Evolutionary conservation across 2,888 invertebrate genomes (phyloP), one percentile per base, ranked within the genome.

Genomic region (Microplitis manilae): DNA sequence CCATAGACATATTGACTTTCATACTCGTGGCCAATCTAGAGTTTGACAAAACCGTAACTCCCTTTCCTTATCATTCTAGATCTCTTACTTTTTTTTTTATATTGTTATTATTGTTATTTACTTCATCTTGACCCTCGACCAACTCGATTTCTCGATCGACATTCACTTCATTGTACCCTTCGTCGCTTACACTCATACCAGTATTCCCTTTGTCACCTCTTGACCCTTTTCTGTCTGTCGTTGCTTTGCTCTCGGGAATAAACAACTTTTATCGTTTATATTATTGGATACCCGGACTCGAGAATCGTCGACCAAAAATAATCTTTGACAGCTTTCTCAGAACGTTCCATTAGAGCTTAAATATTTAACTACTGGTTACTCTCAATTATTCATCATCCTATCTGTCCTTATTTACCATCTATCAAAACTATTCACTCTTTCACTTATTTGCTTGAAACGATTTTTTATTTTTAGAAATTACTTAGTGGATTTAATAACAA

Each of bases 401-500:
- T 50, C 20, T 64, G 64, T 65, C 20, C 41, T 64, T 64, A 50
- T 39, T 62, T 13, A 40, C 59, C 38, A 15, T 5, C n/a, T n/a
- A 38, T 60, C 1, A 1, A n/a, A 71, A 62, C 38, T 59, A 38
- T 41, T 71, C 20, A 20, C 39, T 68, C 68, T 71, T n/a, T 69
- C 5, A 41, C 17, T 77, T 59, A 62, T 50, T 38, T 39, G 41
- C n/a, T 4, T 69, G 13, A 17, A 60, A 71, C 78, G 50, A 79
- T 76, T 40, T 79, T 80, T 74, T 81, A 78, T 69, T 77, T 77
- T 76, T 87, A 96, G 96, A 85, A 91, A 93, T 1, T 98, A 95
- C 90, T 91, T 98, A 81, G 94, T 94, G 81, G 98, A 98, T 91
- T 91, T 98, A 75, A 92, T 98, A 6, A 96, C 97, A 90, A 96